These are phyloP conservation scores for Atta texana DNA, from an alignment of 1,140 invertebrate genomes.

Conservation along the genomic window DNA sequence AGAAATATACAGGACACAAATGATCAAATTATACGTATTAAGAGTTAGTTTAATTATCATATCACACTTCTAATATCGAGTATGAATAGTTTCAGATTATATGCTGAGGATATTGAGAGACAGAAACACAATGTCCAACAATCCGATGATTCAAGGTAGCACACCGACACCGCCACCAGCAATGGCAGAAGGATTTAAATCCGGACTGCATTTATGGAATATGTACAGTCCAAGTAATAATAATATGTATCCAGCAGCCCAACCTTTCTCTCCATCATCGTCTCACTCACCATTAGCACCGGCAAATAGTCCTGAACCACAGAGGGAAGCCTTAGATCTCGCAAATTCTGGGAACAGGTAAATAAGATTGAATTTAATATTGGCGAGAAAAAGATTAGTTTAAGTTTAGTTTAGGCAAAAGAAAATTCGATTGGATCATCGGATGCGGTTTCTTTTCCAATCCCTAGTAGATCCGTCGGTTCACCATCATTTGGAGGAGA, in stretches of 20 bases:
- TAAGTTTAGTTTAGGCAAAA: background rate
- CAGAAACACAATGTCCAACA: background rate
- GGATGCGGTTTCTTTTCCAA: background rate
- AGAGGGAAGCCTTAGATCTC: slow-evolving; percentile 89
- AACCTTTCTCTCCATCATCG: slow-evolving; percentile 77
- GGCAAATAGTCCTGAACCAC: slow-evolving; percentile 84
- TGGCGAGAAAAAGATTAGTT: background rate
- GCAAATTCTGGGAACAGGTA: slow-evolving; percentile 82
- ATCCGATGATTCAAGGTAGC: slow-evolving; percentile 84
- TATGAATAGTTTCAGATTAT: slow-evolving; percentile 85
- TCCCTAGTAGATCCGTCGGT: background rate
- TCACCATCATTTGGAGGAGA: background rate
- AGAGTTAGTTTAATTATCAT: slow-evolving; percentile 74
- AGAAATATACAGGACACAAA: no score
- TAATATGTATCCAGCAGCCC: slow-evolving; percentile 79
- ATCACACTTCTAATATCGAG: slow-evolving; percentile 88
- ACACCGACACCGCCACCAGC: slow-evolving; percentile 87
- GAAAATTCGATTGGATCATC: background rate
- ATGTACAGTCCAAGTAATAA: slow-evolving; percentile 90
- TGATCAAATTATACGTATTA: no score
- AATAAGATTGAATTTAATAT: slow-evolving; percentile 19
- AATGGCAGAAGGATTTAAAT: slow-evolving; percentile 87
- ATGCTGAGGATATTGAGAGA: slow-evolving; percentile 83
- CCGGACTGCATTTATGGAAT: slow-evolving; percentile 92
- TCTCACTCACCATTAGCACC: slow-evolving; percentile 81